Base-by-base conservation (phyloP, 2,888 invertebrate species). In the Melitaea athalia region DNA sequence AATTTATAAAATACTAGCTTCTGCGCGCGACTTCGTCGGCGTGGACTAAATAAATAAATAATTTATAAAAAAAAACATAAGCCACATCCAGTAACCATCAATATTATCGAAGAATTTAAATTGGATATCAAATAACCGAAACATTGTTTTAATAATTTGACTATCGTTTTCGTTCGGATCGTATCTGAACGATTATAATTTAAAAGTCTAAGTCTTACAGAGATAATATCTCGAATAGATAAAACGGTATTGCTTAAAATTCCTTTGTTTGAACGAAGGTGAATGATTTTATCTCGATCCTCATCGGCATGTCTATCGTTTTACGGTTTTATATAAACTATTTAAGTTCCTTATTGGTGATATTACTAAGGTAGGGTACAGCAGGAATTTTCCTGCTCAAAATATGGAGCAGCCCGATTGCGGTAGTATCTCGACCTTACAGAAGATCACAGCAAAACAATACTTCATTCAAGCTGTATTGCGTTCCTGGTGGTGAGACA, bases 101-200 rank as follows among this genome's bases (percentile, higher is more conserved):
- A 43, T 60, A 68, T 67, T 68, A 73, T 73, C 70, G 67, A 68
- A 72, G 63, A 66, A 75, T 75, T 76, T 76, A 75, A 65, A 64
- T 67, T 75, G 75, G 76, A 80, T 75, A 83, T 85, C 80, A 81
- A 79, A 82, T 81, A 77, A 77, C 78, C 75, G 72, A 73, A 74
- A 80, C 81, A 89, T 91, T 90, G 91, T 91, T 89, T 87, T 86
- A 86, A 83, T 84, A 83, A 84, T 82, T 80, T 79, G 85, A 88
- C 88, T 87, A 90, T 89, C 88, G 86, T 87, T 86, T 85, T 63
- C 84, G 85, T 86, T 84, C 83, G 77, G 80, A 75, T 82, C 78
- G 69, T 68, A 72, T 71, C 52, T 52, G 17, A 52, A 17, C 70
- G 53, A 31, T 59, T 52, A 64, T 64, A 45, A 63, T 68, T 62